Conservation (phyloP, 2,113 vertebrate species). For the Ciconia stormi region DNA sequence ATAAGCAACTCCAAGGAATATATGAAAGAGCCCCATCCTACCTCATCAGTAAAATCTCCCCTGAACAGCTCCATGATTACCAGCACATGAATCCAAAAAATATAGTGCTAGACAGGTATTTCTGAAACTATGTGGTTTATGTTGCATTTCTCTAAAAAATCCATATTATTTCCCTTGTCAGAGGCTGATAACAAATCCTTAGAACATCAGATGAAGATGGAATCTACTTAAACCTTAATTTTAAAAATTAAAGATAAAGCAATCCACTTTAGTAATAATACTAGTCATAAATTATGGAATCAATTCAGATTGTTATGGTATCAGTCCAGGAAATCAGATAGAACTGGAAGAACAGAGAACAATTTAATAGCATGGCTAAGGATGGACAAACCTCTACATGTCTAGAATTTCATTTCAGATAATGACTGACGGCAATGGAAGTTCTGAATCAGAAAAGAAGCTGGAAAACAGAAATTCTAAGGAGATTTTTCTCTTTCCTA, state of each 20-base stretch:
- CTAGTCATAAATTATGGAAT: background rate
- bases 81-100: background rate
- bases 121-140: background rate
- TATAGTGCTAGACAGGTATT: background rate
- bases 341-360: background rate
- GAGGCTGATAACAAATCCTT: background rate
- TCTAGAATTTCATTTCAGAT: background rate
- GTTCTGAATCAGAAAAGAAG: background rate
- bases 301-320: background rate
- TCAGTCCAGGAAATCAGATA: background rate
- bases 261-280: background rate
- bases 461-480: background rate
- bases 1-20: background rate
- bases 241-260: background rate
- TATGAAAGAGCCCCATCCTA: background rate
- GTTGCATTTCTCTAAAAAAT: background rate
- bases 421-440: background rate
- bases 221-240: background rate
- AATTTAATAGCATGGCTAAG: background rate
- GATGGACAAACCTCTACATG: background rate
- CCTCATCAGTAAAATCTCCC: background rate
- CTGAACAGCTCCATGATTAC: background rate
- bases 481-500: background rate
- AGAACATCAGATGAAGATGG: background rate
- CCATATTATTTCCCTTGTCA: background rate